Conservation (phyloP, 2,797 vertebrate species). For the Scyliorhinus canicula region DNA sequence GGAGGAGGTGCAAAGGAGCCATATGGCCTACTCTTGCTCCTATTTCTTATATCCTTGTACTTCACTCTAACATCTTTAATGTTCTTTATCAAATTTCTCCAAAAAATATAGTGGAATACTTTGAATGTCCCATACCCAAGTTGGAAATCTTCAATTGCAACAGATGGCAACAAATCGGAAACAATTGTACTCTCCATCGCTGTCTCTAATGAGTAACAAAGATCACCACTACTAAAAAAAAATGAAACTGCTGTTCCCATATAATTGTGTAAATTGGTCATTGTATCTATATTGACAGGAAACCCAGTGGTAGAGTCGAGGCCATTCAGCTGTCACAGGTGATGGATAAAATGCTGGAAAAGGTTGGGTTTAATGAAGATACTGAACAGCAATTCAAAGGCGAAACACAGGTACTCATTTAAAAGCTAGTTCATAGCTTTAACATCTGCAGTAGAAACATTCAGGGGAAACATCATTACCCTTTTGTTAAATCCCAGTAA, state of each 20-base stretch:
- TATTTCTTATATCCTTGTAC: background rate
- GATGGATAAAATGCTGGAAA: conserved; percentile 81
- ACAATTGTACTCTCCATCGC: background rate
- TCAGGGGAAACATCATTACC: background rate
- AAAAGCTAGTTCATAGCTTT: background rate
- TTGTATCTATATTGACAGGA: conserved; percentile 55
- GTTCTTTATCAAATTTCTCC: background rate
- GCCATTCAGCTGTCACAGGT: conserved; percentile 69
- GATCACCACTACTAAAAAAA: background rate
- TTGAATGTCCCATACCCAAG: background rate
- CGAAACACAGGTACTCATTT: conserved; percentile 66
- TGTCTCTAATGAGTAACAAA: background rate
- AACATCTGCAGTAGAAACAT: background rate
- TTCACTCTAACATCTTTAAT: background rate
- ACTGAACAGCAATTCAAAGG: conserved; percentile 58
- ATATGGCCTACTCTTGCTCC: background rate
- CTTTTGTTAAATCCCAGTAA: background rate
- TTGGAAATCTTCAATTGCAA: background rate
- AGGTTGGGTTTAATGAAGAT: conserved; percentile 64
- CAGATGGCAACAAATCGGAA: background rate
- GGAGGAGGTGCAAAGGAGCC: background rate
- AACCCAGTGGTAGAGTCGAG: conserved; percentile 73
- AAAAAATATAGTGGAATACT: background rate
- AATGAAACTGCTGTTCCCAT: background rate
- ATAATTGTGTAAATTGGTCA: conserved; percentile 8